Base-by-base conservation (phyloP, 2,113 vertebrate genomes). In the Willisornis vidua region DNA sequence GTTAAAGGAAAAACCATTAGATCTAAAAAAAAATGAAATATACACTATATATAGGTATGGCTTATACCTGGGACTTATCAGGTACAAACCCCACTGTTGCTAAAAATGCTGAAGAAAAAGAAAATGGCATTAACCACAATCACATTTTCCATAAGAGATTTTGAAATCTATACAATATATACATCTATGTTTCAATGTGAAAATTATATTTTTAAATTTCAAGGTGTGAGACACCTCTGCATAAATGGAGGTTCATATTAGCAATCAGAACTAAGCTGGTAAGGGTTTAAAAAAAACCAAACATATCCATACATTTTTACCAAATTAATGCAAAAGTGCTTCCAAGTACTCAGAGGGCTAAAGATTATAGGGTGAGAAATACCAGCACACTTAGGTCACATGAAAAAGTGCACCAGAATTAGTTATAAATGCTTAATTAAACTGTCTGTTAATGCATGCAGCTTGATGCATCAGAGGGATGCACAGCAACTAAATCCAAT, bases 291-390 rank as follows among this genome's bases (percentile, higher is more conserved):
- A 97, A 96, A 84, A 97, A 96, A 89, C 22, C 22, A 52, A 49
- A 49, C 97, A 71, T 62, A 97, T 71, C 71, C 96, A 91, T 93
- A 97, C 97, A 86, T 96, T 98, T 98, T 98, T 97, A 98, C 97
- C 98, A 98, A 97, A 97, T 97, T 95, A 98, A 98, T 98, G 98
- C 98, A 98, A 98, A 99, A 99, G 99, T 99, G 98, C 98, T 99
- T 99, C 98, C 97, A 97, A 98, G 99, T 99, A 99, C 99, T 99
- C 99, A 99, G 99, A 99, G 99, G 99, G 99, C 99, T 99, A 99
- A 99, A 99, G 98, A 98, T 98, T 98, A 98, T 97, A 98, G 98
- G 98, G 98, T 98, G 98, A 97, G 98, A 97, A 97, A 98, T 95
- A 97, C 97, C 97, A 97, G 98, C 99, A 98, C 98, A 98, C 98